A percentile compares a stretch with the other conserved stretches of the same genome.
These are phyloP conservation scores for Heliconius ethilla DNA, from an alignment of 2,888 invertebrate genomes.

Conservation along the genomic window DNA sequence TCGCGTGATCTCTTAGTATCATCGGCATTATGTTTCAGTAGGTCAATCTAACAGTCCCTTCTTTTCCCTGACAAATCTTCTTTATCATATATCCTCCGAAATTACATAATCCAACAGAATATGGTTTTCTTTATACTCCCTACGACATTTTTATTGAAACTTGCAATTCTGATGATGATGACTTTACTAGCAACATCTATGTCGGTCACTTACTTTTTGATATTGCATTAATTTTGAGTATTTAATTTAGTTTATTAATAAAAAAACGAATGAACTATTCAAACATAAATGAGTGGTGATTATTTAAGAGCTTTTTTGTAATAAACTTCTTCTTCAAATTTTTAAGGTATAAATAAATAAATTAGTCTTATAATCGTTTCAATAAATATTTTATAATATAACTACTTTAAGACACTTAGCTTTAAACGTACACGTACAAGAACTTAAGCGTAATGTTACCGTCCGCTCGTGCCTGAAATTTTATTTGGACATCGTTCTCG, in stretches of 20 bases:
- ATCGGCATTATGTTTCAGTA: background rate
- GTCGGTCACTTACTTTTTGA: too few relatives aligned
- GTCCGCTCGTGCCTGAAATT: conserved; percentile 6
- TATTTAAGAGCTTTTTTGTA: background rate
- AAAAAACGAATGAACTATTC: too few relatives aligned
- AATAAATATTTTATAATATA: background rate
- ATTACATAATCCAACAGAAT: background rate
- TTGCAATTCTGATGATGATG: too few relatives aligned
- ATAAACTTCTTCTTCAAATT: background rate
- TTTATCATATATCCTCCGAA: background rate
- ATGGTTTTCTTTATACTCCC: too few relatives aligned
- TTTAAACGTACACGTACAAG: conserved; percentile 1
- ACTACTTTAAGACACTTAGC: background rate
- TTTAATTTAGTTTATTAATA: too few relatives aligned
- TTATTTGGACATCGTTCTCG: background rate
- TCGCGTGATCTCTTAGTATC: background rate
- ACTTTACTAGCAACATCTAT: too few relatives aligned
- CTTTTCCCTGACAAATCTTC: background rate
- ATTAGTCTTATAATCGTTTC: background rate
- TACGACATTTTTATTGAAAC: too few relatives aligned
- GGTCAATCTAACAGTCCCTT: background rate
- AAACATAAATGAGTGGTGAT: too few relatives aligned
- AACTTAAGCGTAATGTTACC: background rate
- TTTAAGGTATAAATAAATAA: background rate
- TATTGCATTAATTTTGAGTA: too few relatives aligned